phyloP scores from a whole-genome alignment of 2,113 vertebrate genomes.

The Pygoscelis antarcticus region DNA sequence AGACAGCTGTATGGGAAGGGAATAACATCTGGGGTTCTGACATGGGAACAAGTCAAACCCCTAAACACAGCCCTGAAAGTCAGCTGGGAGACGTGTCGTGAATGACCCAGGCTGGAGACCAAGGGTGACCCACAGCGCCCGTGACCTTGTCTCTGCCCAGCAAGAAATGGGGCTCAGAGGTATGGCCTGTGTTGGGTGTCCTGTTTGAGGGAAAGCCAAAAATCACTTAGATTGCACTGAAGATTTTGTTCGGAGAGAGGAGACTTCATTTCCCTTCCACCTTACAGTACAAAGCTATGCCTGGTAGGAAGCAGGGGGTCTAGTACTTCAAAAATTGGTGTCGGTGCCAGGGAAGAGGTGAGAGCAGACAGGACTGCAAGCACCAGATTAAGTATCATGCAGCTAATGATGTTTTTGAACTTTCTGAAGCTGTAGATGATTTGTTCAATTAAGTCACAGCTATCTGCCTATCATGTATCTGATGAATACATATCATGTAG shows the following conservation, averaged over 20 bases:
- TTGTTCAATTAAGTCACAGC: background rate
- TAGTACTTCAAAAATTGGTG: background rate
- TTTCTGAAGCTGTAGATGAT: background rate
- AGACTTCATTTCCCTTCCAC: background rate
- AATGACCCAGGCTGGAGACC: background rate
- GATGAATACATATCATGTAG: background rate
- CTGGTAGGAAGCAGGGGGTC: background rate
- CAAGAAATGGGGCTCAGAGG: background rate
- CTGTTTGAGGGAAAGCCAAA: accelerated
- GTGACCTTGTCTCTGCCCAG: background rate
- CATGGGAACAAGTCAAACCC: background rate
- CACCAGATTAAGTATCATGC: background rate
- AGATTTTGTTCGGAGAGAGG: background rate
- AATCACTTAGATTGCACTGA: background rate
- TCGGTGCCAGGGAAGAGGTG: background rate
- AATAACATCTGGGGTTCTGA: background rate
- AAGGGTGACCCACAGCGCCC: background rate
- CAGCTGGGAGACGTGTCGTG: background rate
- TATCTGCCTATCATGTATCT: background rate
- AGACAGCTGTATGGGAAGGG: background rate
- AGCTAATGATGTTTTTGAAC: background rate
- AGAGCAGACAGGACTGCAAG: background rate
- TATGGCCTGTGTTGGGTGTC: background rate
- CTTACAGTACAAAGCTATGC: background rate
- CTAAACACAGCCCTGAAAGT: background rate